These are phyloP conservation scores for Tiliacea aurago DNA, from an alignment of 2,888 invertebrate genomes.

Conservation along the genomic window DNA sequence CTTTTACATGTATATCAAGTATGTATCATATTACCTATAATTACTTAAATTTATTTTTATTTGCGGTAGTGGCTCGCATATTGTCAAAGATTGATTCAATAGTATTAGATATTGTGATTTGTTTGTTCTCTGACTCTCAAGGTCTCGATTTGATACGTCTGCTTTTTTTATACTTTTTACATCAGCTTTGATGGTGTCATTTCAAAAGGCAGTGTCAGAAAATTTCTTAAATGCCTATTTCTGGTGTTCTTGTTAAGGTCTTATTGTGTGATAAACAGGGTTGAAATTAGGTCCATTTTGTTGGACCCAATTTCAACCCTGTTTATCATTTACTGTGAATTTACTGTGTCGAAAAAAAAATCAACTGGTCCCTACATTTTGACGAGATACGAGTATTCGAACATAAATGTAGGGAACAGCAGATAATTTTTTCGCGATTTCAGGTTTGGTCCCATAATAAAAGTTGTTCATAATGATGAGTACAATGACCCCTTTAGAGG, in stretches of 20 bases:
- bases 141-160: conserved; percentile 41
- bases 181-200: conserved; percentile 21
- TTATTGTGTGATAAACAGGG: conserved; percentile 3
- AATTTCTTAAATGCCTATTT: neutral
- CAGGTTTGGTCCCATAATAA: too few relatives aligned
- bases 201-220: conserved; percentile 11
- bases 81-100: conserved; percentile 23
- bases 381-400: too few relatives aligned
- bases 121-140: conserved; percentile 33
- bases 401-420: too few relatives aligned
- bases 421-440: too few relatives aligned
- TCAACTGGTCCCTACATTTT: too few relatives aligned
- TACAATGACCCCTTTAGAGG: too few relatives aligned
- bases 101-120: conserved; percentile 30
- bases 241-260: neutral
- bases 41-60: conserved; percentile 10
- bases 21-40: neutral
- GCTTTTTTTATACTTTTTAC: conserved; percentile 39
- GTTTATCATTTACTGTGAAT: too few relatives aligned
- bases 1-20: neutral
- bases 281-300: neutral
- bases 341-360: too few relatives aligned
- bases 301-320: too few relatives aligned
- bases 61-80: conserved; percentile 2
- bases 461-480: too few relatives aligned